These are phyloP conservation scores for Smittia sp. DNA, from an alignment of 2,888 invertebrate species.

Conservation along the genomic window DNA sequence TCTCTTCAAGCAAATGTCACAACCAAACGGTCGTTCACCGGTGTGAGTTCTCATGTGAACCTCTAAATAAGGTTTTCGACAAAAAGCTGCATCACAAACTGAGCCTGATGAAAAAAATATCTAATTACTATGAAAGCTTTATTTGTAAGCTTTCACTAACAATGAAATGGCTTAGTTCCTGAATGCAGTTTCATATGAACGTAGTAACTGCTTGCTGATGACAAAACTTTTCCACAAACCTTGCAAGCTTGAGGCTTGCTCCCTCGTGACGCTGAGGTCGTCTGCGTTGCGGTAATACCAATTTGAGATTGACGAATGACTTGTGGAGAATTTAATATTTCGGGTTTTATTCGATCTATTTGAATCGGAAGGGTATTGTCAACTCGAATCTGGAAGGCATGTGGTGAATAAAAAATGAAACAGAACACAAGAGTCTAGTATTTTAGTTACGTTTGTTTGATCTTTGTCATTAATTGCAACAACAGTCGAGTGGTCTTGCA, in stretches of 20 bases:
- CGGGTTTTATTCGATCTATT: conserved; percentile 31
- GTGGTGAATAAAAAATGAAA: neutral
- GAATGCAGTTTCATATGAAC: conserved; percentile 82
- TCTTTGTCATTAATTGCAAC: conserved; percentile 28
- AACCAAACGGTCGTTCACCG: conserved; percentile 44
- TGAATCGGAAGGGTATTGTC: neutral
- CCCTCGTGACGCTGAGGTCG: conserved; percentile 51
- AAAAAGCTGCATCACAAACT: conserved; percentile 42
- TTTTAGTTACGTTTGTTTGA: neutral
- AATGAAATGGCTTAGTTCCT: conserved; percentile 75
- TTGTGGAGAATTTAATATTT: neutral
- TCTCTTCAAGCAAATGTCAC: conserved; percentile 59
- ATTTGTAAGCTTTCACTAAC: conserved; percentile 58
- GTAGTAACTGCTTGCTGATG: conserved; percentile 74
- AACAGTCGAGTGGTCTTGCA: neutral
- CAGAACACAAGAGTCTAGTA: neutral
- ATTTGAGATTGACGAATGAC: neutral
- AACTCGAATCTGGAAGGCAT: neutral
- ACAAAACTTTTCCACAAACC: conserved; percentile 73
- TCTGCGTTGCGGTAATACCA: neutral
- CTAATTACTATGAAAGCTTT: neutral
- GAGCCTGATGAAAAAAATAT: conserved; percentile 3
- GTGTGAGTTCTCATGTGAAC: conserved; percentile 66
- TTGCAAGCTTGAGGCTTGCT: conserved; percentile 74
- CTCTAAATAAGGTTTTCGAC: conserved; percentile 73